Evolutionary conservation across 2,888 invertebrate genomes (phyloP).

Genomic region (Limnephilus marmoratus): DNA sequence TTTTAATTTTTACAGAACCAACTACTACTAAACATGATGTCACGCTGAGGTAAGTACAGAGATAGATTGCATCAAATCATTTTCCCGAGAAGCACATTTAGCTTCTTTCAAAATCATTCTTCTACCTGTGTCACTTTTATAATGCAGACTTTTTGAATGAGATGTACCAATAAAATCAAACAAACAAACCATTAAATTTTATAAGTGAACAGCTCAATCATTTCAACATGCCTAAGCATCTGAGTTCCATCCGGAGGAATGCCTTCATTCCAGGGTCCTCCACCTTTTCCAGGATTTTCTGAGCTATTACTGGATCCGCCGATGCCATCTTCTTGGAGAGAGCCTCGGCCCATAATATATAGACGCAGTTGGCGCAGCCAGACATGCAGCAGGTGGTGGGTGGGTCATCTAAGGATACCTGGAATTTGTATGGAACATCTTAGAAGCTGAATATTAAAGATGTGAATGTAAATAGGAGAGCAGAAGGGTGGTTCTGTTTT

Average conservation of each 20-base stretch:
- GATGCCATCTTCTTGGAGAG: conserved; percentile 79
- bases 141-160: neutral
- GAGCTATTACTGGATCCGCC: conserved; percentile 83
- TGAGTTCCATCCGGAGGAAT: conserved; percentile 88
- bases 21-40: neutral
- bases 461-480: neutral
- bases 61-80: no score
- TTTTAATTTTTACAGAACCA: no score
- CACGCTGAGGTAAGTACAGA: no score
- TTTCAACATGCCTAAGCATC: conserved; percentile 68
- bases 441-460: neutral
- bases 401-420: conserved; percentile 79
- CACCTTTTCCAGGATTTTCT: conserved; percentile 85
- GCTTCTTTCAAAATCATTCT: neutral
- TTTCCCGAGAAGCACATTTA: neutral
- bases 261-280: conserved; percentile 89
- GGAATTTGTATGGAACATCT: conserved; percentile 59
- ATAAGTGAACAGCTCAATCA: neutral
- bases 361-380: conserved; percentile 95
- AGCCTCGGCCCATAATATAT: conserved; percentile 92
- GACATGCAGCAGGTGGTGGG: conserved; percentile 95
- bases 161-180: neutral
- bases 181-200: neutral
- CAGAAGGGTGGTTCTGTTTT: no score
- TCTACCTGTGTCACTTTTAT: neutral